Evolutionary conservation across 1,140 invertebrate genomes (phyloP).

Genomic region (Macrosteles quadrilineatus): DNA sequence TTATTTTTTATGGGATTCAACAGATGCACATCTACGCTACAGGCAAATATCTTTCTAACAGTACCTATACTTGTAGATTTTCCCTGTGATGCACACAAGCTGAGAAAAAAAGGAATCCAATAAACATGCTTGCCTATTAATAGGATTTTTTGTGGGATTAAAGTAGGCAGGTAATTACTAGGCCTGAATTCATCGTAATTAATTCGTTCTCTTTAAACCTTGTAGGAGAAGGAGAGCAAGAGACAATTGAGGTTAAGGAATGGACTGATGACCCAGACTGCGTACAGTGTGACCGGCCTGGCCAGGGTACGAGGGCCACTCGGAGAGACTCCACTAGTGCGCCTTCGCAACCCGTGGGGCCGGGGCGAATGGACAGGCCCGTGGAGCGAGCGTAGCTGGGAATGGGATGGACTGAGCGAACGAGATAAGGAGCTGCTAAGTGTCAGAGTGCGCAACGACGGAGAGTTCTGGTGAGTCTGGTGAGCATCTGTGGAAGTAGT

Average conservation of each 20-base stretch:
- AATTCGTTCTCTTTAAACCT: no score
- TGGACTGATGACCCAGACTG: slow-evolving; percentile 66
- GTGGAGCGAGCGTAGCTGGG: slow-evolving; percentile 64
- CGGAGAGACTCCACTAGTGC: slow-evolving; percentile 54
- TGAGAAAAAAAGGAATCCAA: no score
- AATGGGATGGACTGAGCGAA: slow-evolving; percentile 65
- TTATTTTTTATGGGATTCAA: no score
- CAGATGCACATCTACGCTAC: no score
- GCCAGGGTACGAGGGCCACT: slow-evolving; percentile 64
- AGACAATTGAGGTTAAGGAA: slow-evolving; percentile 58
- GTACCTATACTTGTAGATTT: no score
- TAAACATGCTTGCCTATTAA: no score
- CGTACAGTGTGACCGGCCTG: slow-evolving; percentile 72
- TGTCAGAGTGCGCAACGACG: slow-evolving; percentile 61
- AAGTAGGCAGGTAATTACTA: no score
- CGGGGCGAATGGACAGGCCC: slow-evolving; percentile 70
- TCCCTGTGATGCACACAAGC: no score
- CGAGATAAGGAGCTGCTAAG: slow-evolving; percentile 66
- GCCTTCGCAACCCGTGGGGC: slow-evolving; percentile 55
- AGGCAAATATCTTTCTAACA: no score
- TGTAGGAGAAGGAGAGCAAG: slow-evolving; percentile 62
- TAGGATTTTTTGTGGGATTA: no score
- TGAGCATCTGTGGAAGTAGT: slow-evolving; percentile 13
- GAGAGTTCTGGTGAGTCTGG: slow-evolving; percentile 65
- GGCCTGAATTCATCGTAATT: no score